Evolutionary conservation across 2,888 invertebrate genomes (phyloP).

Genomic region (Cephus sareptanus): DNA sequence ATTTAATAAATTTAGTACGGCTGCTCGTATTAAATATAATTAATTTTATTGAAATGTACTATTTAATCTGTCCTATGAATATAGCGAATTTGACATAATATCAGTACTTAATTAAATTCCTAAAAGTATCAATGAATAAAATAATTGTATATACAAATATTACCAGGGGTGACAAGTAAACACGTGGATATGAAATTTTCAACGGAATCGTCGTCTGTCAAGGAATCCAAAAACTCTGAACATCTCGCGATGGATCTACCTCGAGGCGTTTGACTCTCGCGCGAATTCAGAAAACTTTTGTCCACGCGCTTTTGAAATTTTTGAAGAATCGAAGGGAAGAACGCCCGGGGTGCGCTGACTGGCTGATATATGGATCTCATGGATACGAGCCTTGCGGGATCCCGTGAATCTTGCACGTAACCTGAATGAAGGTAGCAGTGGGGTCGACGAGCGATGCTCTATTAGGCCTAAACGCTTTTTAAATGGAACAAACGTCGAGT

Average conservation of each 20-base stretch:
- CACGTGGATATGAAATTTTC: not conserved
- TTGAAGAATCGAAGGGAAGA: slow-evolving; percentile 37
- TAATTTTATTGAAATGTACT: not conserved
- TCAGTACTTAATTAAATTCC: not conserved
- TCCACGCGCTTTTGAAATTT: slow-evolving; percentile 23
- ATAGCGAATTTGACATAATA: not conserved
- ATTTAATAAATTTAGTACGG: not conserved
- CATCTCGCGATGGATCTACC: not conserved
- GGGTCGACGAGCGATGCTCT: slow-evolving; percentile 21
- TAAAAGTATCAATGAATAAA: not conserved
- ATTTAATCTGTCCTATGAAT: not conserved
- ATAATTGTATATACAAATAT: not conserved
- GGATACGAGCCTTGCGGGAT: slow-evolving; percentile 1
- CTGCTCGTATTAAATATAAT: not conserved
- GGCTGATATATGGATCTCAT: slow-evolving; percentile 54
- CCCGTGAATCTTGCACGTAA: slow-evolving; percentile 7
- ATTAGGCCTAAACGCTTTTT: slow-evolving; percentile 56
- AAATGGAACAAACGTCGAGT: slow-evolving; percentile 50
- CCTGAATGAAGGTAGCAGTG: slow-evolving; percentile 11
- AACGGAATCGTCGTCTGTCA: not conserved
- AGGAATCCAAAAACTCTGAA: not conserved
- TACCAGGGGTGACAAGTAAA: not conserved
- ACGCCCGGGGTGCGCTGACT: slow-evolving; percentile 59
- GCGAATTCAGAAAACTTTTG: slow-evolving; percentile 8
- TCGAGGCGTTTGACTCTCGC: not conserved